Evolutionary conservation across 2,888 invertebrate genomes (phyloP).

Genomic region (Leptothorax acervorum): DNA sequence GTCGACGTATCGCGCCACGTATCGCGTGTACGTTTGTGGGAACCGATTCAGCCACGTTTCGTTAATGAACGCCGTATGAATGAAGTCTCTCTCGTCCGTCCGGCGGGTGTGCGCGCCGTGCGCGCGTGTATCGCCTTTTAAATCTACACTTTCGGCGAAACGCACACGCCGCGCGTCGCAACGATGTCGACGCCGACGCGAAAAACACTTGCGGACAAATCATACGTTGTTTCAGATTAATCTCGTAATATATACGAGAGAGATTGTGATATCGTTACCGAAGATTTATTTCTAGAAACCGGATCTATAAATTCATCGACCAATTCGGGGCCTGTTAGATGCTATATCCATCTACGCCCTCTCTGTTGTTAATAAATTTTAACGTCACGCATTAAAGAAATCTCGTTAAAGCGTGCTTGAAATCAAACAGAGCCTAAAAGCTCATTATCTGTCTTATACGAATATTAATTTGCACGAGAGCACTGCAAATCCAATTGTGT

Average conservation of each 20-base stretch:
- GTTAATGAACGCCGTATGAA: conserved; percentile 61
- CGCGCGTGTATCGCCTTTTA: conserved; percentile 43
- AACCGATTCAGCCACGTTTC: conserved; percentile 62
- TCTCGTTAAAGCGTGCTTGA: background rate
- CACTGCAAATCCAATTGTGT: no score
- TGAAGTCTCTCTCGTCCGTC: conserved; percentile 44
- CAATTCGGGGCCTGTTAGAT: background rate
- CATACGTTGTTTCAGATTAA: background rate
- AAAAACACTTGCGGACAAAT: background rate
- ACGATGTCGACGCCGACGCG: background rate
- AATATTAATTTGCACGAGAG: background rate
- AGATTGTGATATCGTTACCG: background rate
- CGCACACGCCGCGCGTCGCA: background rate
- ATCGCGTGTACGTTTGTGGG: conserved; percentile 68
- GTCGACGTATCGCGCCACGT: conserved; percentile 60
- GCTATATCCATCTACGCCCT: background rate
- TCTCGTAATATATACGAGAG: background rate
- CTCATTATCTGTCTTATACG: background rate
- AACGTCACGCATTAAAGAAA: background rate
- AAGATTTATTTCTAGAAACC: background rate
- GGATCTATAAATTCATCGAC: background rate
- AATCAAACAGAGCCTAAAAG: background rate
- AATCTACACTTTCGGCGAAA: conserved; percentile 52
- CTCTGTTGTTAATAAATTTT: no score
- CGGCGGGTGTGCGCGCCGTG: conserved; percentile 4